Evolutionary conservation across 2,113 vertebrate genomes (phyloP).

Genomic region (Pseudorectes ferrugineus): DNA sequence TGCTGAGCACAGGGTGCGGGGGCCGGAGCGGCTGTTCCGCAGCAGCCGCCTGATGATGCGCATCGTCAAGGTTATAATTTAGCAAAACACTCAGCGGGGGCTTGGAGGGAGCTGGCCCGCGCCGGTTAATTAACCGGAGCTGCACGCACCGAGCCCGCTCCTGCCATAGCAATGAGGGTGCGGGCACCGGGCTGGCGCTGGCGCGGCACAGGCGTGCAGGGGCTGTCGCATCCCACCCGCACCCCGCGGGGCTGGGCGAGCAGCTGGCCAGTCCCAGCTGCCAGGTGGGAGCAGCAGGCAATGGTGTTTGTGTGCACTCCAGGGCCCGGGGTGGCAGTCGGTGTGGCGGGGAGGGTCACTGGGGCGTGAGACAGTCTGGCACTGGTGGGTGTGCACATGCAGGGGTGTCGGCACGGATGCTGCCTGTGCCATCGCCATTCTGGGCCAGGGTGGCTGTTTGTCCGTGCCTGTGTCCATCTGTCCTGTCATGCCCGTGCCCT

Average conservation of each 20-base stretch:
- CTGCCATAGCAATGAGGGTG: constrained; percentile 31
- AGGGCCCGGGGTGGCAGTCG: neutral
- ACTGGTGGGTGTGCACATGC: accelerated
- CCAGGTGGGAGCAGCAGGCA: neutral
- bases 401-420: neutral
- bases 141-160: neutral
- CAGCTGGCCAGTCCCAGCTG: neutral
- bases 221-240: accelerated
- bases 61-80: constrained; percentile 43
- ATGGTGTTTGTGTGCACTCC: neutral
- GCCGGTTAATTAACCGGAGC: neutral
- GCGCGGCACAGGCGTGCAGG: accelerated
- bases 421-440: accelerated
- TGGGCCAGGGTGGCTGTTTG: neutral
- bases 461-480: neutral
- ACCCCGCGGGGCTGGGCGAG: accelerated
- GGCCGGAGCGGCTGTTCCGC: neutral
- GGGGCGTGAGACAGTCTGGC: neutral
- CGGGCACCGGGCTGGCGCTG: accelerated
- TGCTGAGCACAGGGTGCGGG: accelerated
- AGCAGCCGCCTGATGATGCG: neutral
- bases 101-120: neutral
- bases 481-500: neutral
- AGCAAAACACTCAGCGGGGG: constrained; percentile 18
- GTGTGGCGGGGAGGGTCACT: accelerated